Base-by-base conservation (phyloP, 1,140 invertebrate genomes). In the Glomeris maerens region DNA sequence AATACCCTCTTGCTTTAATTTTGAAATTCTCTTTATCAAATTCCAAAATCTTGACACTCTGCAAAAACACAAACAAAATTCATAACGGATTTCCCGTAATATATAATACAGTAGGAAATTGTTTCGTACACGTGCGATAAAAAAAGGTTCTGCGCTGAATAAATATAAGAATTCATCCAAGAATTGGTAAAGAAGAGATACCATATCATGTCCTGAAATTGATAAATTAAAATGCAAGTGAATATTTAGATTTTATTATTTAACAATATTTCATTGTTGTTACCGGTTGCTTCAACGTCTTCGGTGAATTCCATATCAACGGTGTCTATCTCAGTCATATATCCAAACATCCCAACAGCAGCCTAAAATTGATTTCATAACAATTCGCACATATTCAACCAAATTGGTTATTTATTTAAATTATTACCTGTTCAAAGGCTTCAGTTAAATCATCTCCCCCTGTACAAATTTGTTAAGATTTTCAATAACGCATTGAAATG, bases 321-420 rank as follows among this genome's bases (percentile, higher is more conserved):
- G 52, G 75, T 80, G 1, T 83, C 76, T 50, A 95, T 72, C 58
- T 96, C 90, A 14, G 93, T 96, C 84, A 96, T 97, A 64, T 97
- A 98, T 3, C 78, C 86, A 71, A 90, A 98, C 92, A 98, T 96
- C 0, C 87, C 83, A 59, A 90, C 78, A 2, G 84, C 90, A 62
- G 84, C 86, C 61, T 70, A 55, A 5, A 57, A 52, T n/a, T n/a
- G n/a, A n/a, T n/a, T n/a, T n/a, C n/a, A n/a, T n/a, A n/a, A n/a
- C n/a, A n/a, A n/a, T n/a, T n/a, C n/a, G n/a, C n/a, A n/a, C n/a
- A n/a, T n/a, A n/a, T n/a, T n/a, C n/a, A n/a, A n/a, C n/a, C n/a
- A n/a, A n/a, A n/a, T n/a, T n/a, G n/a, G n/a, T n/a, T n/a, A n/a
- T n/a, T n/a, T n/a, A 3, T 46, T n/a, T 52, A 13, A 7, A 38